Evolutionary conservation across 2,113 vertebrate species (phyloP), one percentile per base, ranked within the genome.

Genomic region (Prietella phreatophila): DNA sequence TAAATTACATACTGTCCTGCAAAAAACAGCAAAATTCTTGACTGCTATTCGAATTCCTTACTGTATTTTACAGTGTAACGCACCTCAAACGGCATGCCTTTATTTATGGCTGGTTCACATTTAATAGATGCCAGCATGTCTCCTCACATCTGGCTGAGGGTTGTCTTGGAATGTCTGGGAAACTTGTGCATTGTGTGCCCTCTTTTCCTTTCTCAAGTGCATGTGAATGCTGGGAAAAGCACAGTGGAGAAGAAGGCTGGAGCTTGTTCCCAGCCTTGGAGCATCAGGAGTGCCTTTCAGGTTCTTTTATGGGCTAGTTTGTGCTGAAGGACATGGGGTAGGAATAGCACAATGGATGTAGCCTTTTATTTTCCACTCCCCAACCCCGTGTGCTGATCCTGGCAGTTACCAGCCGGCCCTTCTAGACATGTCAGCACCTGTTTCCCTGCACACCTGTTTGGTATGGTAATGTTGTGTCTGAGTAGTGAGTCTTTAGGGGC

Each of bases 161-260:
- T 84, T 80, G 60, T 55, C 42, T 67, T 39, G 39, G 85, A 90
- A 89, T 87, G 89, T 76, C 85, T 87, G 87, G 85, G 87, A 90
- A 90, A 87, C 47, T 80, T 61, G 33, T 15, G 50, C 78, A 75
- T 80, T 83, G 60, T 78, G 58, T 73, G 88, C 86, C 86, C 80
- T 87, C 71, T 69, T 86, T 89, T 92, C 71, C 87, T 89, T 27
- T 39, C 85, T 89, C 86, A 63, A 89, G 90, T 91, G 91, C 86
- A 87, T 93, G 90, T 94, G 93, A 93, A 95, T 94, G 93, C 93
- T 96, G 95, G 94, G 94, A 94, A 93, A 91, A 92, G 87, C 30
- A 92, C 53, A 91, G 89, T 90, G 65, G 36, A 91, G 92, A 89
- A 95, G 94, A 95, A 94, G 92, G 91, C 87, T 93, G 56, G 84